Conservation (phyloP, 2,888 invertebrate genomes). For the Ormyrus rosae region DNA sequence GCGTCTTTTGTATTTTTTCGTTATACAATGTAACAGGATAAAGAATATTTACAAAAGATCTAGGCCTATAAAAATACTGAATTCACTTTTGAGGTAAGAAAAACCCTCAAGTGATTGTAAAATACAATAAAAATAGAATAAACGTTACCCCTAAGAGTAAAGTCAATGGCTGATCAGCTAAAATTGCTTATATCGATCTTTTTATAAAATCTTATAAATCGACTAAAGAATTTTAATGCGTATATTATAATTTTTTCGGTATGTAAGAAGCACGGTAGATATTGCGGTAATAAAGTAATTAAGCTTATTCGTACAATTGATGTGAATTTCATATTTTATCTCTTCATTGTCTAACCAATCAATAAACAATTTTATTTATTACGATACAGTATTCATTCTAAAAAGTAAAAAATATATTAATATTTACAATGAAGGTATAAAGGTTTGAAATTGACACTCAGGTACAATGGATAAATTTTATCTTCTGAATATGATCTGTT, state of each 20-base stretch:
- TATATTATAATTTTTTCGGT: too few relatives aligned
- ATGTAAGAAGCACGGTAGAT: too few relatives aligned
- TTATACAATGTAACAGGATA: constrained; percentile 13
- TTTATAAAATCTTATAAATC: too few relatives aligned
- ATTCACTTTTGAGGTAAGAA: constrained; percentile 25
- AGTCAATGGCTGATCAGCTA: constrained; percentile 44
- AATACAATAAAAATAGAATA: constrained; percentile 22
- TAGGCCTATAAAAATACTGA: constrained; percentile 43
- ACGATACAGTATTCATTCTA: background rate
- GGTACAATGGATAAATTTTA: background rate
- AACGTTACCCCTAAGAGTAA: constrained; percentile 26
- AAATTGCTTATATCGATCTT: constrained; percentile 22
- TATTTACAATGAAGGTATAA: constrained; percentile 3
- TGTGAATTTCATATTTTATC: background rate
- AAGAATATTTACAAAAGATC: constrained; percentile 42
- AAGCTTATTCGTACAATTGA: background rate
- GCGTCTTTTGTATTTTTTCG: background rate
- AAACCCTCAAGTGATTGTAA: constrained; percentile 19
- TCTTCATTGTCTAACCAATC: background rate
- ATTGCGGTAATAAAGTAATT: too few relatives aligned
- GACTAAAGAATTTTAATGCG: too few relatives aligned
- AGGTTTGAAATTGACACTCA: background rate
- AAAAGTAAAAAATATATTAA: background rate
- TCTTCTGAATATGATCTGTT: too few relatives aligned
- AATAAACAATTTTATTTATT: background rate